A percentile compares a stretch with the other conserved stretches of the same genome.
Conservation (phyloP, 2,888 invertebrate genomes). For the Andrena marginata region DNA sequence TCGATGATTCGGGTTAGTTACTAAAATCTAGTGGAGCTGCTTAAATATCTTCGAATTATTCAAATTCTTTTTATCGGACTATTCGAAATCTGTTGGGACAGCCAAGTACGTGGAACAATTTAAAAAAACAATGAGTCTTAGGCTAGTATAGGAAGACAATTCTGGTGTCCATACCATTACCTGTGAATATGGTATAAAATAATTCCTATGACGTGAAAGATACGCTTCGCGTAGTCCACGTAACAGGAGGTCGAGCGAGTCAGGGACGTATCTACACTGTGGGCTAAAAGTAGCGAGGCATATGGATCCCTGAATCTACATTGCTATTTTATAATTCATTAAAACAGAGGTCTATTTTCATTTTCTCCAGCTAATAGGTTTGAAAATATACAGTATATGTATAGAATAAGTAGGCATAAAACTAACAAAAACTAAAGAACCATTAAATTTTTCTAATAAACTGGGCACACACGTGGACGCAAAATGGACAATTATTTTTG, state of each 20-base stretch:
- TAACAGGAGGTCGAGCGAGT: constrained; percentile 55
- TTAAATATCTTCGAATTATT: no score
- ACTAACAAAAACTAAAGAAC: neutral
- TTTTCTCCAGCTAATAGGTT: no score
- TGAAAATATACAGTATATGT: no score
- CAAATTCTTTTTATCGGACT: no score
- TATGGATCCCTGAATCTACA: neutral
- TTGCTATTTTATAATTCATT: neutral
- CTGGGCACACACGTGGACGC: no score
- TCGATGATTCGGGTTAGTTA: no score
- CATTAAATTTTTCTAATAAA: neutral
- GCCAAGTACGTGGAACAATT: neutral
- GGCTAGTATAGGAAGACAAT: neutral
- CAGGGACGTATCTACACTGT: constrained; percentile 25
- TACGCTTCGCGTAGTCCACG: constrained; percentile 36
- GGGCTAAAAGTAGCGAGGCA: neutral
- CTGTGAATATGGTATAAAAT: constrained; percentile 44
- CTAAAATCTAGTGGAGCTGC: no score
- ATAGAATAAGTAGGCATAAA: no score
- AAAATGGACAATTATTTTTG: neutral
- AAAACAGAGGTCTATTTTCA: no score
- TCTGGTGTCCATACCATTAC: constrained; percentile 6
- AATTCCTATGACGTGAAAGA: constrained; percentile 51
- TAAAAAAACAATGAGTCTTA: neutral
- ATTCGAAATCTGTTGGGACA: neutral